phyloP scores from a whole-genome alignment of 2,797 vertebrate species.

The Prionace glauca region DNA sequence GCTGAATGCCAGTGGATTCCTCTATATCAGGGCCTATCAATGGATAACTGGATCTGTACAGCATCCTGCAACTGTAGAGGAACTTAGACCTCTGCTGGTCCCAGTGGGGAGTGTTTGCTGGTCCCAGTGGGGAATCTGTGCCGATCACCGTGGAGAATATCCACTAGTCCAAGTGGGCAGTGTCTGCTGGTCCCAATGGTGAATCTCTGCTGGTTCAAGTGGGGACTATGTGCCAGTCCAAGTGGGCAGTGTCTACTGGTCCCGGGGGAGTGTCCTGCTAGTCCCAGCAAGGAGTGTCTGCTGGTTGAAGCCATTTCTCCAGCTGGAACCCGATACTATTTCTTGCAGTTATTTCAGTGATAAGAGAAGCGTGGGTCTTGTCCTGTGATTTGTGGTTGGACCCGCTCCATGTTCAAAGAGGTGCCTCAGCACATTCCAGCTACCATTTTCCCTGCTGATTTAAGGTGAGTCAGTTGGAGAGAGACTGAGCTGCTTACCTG shows the following conservation, averaged over 20 bases:
- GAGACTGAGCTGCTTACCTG: constrained; percentile 54
- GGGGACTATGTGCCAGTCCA: background rate
- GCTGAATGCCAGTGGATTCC: background rate
- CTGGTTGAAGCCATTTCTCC: constrained; percentile 42
- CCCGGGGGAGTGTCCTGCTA: too few relatives aligned
- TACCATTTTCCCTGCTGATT: background rate
- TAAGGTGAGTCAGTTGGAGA: background rate
- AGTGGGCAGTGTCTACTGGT: background rate
- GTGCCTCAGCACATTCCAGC: background rate
- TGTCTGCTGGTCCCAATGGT: background rate
- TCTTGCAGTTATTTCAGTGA: background rate
- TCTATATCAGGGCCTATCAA: background rate
- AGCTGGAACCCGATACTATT: background rate
- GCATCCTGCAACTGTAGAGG: too few relatives aligned
- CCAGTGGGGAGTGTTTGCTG: background rate
- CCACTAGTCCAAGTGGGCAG: too few relatives aligned
- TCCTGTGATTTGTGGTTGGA: background rate
- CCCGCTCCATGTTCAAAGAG: background rate
- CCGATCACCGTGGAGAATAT: background rate
- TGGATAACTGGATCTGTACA: too few relatives aligned
- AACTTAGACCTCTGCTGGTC: background rate
- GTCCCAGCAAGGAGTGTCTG: too few relatives aligned
- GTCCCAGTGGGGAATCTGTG: background rate
- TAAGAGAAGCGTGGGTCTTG: background rate
- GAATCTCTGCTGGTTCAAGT: background rate